phyloP scores from a whole-genome alignment of 2,888 invertebrate species.

The Carabus problematicus region DNA sequence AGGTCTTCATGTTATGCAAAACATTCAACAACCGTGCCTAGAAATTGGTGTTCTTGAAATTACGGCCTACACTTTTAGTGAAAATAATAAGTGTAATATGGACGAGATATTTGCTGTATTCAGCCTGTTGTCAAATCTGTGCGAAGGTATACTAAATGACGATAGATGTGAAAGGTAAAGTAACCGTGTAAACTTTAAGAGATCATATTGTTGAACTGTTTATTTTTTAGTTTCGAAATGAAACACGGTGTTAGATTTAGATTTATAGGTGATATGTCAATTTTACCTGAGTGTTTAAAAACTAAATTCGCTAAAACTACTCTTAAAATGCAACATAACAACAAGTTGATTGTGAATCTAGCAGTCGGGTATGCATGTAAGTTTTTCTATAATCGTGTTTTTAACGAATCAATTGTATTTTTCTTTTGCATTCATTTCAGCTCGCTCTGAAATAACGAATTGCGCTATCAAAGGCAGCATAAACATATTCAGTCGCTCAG shows the following conservation, averaged over 20 bases:
- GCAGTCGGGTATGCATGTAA: slow-evolving; percentile 48
- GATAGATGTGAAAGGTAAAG: not conserved
- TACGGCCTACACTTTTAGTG: too few relatives aligned
- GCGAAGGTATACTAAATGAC: not conserved
- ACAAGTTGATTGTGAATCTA: not conserved
- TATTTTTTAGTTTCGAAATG: too few relatives aligned
- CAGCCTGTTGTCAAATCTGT: not conserved
- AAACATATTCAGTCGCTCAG: not conserved
- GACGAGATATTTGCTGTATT: too few relatives aligned
- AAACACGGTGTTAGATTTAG: too few relatives aligned
- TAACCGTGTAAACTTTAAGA: not conserved
- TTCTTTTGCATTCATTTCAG: slow-evolving; percentile 48
- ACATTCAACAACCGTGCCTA: too few relatives aligned
- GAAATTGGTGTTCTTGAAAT: too few relatives aligned
- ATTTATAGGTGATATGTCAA: too few relatives aligned
- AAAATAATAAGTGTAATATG: too few relatives aligned
- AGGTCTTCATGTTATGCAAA: too few relatives aligned
- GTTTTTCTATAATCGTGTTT: too few relatives aligned
- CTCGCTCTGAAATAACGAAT: slow-evolving; percentile 71
- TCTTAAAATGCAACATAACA: not conserved
- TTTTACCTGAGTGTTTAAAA: not conserved
- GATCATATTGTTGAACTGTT: too few relatives aligned
- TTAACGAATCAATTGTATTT: too few relatives aligned
- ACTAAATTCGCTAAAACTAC: not conserved
- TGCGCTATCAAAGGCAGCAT: not conserved